Evolutionary conservation across 2,797 vertebrate species (phyloP).

Genomic region (Acanthis flammea): DNA sequence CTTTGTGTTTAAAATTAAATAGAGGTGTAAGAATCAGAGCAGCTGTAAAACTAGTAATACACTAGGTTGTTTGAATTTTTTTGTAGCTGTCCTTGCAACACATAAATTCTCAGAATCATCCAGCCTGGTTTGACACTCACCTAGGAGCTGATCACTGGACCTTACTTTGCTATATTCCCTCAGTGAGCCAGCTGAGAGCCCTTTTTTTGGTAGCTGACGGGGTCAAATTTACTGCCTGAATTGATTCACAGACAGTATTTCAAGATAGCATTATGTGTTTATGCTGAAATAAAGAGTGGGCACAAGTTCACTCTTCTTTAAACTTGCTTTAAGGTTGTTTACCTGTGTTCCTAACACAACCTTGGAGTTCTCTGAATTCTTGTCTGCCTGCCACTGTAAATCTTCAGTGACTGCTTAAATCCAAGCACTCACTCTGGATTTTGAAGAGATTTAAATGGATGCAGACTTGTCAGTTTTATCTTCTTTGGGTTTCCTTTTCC

Average conservation of each 20-base stretch:
- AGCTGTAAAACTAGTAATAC: not conserved
- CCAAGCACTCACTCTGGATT: not conserved
- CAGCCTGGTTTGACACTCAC: not conserved
- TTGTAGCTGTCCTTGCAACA: not conserved
- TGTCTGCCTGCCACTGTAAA: not conserved
- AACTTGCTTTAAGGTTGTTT: not conserved
- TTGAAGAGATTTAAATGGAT: conserved; percentile 10
- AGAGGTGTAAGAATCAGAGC: not conserved
- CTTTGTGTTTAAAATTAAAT: not conserved
- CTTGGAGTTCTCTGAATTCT: not conserved
- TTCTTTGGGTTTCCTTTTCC: not conserved
- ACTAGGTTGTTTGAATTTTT: not conserved
- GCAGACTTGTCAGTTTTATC: not conserved
- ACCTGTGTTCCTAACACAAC: not conserved
- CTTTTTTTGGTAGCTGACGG: not conserved
- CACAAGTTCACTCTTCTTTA: not conserved
- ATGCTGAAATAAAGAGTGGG: not conserved
- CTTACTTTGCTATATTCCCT: not conserved
- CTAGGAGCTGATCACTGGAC: not conserved
- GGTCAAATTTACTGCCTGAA: not conserved
- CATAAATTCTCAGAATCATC: not conserved
- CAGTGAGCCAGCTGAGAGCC: not conserved
- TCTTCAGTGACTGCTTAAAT: not conserved
- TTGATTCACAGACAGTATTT: not conserved
- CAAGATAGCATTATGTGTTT: not conserved